These are phyloP conservation scores for Pangasius krempfi DNA, from an alignment of 2,797 vertebrate species.

Conservation along the genomic window DNA sequence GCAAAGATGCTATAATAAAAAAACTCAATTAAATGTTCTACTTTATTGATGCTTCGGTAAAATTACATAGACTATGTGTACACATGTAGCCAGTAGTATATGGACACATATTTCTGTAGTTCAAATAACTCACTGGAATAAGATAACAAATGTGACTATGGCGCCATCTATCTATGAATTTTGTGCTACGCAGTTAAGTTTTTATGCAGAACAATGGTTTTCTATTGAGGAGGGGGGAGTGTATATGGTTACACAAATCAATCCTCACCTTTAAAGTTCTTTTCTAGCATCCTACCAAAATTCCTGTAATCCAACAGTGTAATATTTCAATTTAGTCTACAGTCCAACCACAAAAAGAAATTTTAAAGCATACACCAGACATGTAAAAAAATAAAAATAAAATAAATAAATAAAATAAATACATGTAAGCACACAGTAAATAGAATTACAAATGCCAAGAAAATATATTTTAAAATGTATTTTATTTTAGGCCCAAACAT, in stretches of 20 bases:
- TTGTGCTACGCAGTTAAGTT: neutral
- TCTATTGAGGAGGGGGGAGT: no score
- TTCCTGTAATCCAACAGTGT: neutral
- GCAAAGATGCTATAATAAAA: neutral
- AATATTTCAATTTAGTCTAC: neutral
- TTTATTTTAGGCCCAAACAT: conserved; percentile 44
- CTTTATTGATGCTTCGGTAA: neutral
- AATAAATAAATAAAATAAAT: neutral
- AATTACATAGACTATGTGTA: neutral
- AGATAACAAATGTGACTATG: conserved; percentile 21
- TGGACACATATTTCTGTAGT: neutral
- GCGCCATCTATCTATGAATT: conserved; percentile 47
- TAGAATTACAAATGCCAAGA: neutral
- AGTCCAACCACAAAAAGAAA: neutral
- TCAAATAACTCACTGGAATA: neutral
- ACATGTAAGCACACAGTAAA: neutral
- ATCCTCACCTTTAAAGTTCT: neutral
- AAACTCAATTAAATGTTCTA: neutral
- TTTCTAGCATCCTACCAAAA: neutral
- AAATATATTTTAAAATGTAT: conserved; percentile 30
- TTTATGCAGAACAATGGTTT: neutral
- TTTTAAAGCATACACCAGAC: neutral
- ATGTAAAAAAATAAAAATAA: neutral
- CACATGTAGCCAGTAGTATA: neutral
- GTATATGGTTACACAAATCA: neutral